phyloP scores from a whole-genome alignment of 2,113 vertebrate species.

The Dipodomys spectabilis region DNA sequence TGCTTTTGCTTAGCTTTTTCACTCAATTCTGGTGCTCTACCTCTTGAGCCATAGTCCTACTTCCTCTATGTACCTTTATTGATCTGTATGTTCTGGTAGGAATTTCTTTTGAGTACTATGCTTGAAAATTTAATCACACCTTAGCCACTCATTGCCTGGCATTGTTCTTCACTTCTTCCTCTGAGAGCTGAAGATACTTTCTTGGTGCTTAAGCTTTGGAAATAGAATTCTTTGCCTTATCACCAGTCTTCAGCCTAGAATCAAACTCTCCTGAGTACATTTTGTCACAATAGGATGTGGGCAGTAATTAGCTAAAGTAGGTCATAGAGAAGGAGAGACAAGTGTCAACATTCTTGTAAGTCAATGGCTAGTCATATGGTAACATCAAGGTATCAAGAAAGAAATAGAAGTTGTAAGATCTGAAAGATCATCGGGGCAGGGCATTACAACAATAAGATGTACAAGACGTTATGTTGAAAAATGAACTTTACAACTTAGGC shows the following conservation, averaged over 20 bases:
- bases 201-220: constrained; percentile 23
- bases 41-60: no score
- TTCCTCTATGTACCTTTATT: neutral
- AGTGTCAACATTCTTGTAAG: neutral
- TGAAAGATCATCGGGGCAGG: neutral
- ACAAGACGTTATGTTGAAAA: no score
- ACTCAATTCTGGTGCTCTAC: no score
- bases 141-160: constrained; percentile 15
- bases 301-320: constrained; percentile 46
- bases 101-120: constrained; percentile 25
- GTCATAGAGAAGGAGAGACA: constrained; percentile 17
- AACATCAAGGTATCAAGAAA: constrained; percentile 39
- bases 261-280: constrained; percentile 4
- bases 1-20: no score
- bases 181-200: constrained; percentile 11
- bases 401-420: constrained; percentile 46
- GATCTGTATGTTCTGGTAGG: neutral
- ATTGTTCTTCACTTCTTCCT: constrained; percentile 30
- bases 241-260: constrained; percentile 25
- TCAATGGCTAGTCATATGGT: neutral
- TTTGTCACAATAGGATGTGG: constrained; percentile 50
- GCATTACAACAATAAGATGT: constrained; percentile 8
- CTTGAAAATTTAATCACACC: constrained; percentile 4
- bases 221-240: constrained; percentile 24
- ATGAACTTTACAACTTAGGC: no score